These are phyloP conservation scores for Apodemia mormo DNA, from an alignment of 2,888 invertebrate genomes.

Conservation along the genomic window DNA sequence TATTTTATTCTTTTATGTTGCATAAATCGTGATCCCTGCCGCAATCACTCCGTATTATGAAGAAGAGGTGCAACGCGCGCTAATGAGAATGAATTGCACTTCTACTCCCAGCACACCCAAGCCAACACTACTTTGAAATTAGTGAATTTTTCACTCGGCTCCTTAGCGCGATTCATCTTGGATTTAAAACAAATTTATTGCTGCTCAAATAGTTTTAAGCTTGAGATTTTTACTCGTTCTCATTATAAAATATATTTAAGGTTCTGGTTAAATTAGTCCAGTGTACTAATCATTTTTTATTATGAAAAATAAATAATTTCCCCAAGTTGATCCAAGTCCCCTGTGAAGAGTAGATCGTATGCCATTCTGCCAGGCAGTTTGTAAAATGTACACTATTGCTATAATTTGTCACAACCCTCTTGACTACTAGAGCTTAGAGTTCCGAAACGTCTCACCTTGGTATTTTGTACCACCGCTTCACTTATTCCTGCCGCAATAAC, in stretches of 20 bases:
- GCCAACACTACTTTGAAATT: constrained; percentile 62
- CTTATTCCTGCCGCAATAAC: too few relatives aligned
- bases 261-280: background rate
- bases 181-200: constrained; percentile 61
- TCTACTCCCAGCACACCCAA: constrained; percentile 44
- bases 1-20: background rate
- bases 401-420: too few relatives aligned
- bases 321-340: too few relatives aligned
- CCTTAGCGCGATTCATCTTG: constrained; percentile 63
- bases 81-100: constrained; percentile 76
- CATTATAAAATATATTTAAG: constrained; percentile 29
- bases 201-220: constrained; percentile 52
- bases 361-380: too few relatives aligned
- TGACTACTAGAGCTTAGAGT: too few relatives aligned
- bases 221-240: constrained; percentile 38
- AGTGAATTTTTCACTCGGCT: constrained; percentile 70
- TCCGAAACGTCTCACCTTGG: too few relatives aligned
- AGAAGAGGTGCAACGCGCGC: constrained; percentile 52
- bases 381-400: too few relatives aligned
- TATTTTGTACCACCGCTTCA: too few relatives aligned
- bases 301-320: too few relatives aligned
- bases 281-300: too few relatives aligned
- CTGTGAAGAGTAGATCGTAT: too few relatives aligned
- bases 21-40: background rate
- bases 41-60: constrained; percentile 51